phyloP scores from a whole-genome alignment of 2,888 invertebrate species.

The Melinaea menophilus region DNA sequence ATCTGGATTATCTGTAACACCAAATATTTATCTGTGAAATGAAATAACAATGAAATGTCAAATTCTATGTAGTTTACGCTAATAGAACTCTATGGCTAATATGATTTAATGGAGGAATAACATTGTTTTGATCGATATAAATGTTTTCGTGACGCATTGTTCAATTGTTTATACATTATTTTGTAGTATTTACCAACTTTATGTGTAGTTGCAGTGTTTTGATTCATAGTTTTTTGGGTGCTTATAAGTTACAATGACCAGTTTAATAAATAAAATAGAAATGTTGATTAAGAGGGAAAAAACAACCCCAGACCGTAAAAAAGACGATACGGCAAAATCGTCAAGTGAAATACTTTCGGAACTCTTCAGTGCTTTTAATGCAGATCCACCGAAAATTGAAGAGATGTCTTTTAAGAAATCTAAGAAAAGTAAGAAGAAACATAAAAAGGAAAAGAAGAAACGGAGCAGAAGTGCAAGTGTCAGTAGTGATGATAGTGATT shows the following conservation, averaged over 20 bases:
- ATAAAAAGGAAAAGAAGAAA: conserved; percentile 79
- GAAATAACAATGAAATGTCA: neutral
- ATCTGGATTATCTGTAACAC: too few species aligned
- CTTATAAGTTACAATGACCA: conserved; percentile 47
- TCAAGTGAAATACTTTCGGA: conserved; percentile 90
- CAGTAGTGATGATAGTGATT: conserved; percentile 61
- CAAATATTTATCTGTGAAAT: too few species aligned
- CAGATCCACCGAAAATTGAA: conserved; percentile 80
- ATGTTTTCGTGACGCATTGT: neutral
- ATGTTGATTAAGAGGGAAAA: conserved; percentile 68
- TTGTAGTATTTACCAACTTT: neutral
- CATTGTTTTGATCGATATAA: too few species aligned
- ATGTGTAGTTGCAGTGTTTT: neutral
- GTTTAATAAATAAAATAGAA: conserved; percentile 68
- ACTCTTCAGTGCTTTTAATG: conserved; percentile 87
- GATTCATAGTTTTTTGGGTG: neutral
- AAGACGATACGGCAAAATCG: conserved; percentile 77
- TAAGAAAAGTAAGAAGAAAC: conserved; percentile 79
- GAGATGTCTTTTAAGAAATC: conserved; percentile 60
- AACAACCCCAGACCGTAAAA: conserved; percentile 63
- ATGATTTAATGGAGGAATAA: neutral
- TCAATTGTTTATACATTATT: neutral
- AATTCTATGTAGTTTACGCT: neutral
- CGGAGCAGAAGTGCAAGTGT: conserved; percentile 63
- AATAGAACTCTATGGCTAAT: too few species aligned